These are phyloP conservation scores for Alethe diademata DNA, from an alignment of 2,113 vertebrate species.

Conservation along the genomic window DNA sequence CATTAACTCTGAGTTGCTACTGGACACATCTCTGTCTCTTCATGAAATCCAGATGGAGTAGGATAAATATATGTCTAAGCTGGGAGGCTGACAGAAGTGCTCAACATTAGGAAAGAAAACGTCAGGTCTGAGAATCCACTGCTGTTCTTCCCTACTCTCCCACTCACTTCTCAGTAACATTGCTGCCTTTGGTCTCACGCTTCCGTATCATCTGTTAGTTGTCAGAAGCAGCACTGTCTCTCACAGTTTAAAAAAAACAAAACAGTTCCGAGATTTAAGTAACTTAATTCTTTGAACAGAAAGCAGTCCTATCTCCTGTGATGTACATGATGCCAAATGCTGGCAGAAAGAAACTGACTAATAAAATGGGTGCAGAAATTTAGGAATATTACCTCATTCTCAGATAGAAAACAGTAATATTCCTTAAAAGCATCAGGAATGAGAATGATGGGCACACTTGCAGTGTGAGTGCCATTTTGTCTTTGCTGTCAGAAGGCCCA, in stretches of 20 bases:
- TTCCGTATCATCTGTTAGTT: neutral
- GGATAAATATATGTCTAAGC: neutral
- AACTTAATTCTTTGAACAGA: neutral
- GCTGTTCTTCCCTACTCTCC: neutral
- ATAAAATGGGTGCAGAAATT: neutral
- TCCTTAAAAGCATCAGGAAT: neutral
- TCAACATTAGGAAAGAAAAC: neutral
- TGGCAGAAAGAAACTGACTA: neutral
- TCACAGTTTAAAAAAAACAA: neutral
- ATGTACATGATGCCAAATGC: neutral
- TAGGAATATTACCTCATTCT: neutral
- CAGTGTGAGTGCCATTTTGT: fast-evolving
- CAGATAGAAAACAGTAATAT: neutral
- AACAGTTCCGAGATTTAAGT: neutral
- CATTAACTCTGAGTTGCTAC: neutral
- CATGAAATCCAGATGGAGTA: neutral
- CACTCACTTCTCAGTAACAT: fast-evolving
- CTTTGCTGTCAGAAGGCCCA: neutral
- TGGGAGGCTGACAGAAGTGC: neutral
- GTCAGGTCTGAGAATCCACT: neutral
- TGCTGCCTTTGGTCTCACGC: neutral
- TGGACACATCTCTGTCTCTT: neutral
- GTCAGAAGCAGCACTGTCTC: neutral
- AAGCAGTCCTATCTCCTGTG: neutral
- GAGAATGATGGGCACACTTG: fast-evolving